Evolutionary conservation across 2,797 vertebrate genomes (phyloP).

Genomic region (Xenentodon cancila): DNA sequence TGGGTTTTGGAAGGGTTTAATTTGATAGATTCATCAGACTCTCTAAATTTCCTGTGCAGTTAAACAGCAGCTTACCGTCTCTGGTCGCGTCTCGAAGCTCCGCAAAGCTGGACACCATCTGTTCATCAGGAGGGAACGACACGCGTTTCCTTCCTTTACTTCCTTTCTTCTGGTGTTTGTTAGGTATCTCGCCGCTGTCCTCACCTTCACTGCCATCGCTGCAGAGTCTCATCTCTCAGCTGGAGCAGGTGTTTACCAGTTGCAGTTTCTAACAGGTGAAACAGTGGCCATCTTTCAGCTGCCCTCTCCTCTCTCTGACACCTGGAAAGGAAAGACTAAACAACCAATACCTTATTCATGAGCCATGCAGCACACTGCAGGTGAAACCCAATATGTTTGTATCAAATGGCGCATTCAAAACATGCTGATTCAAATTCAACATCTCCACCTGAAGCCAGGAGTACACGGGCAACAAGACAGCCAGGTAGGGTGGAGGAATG

Average conservation of each 20-base stretch:
- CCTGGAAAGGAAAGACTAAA: conserved; percentile 47
- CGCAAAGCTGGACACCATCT: conserved; percentile 80
- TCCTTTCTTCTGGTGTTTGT: conserved; percentile 55
- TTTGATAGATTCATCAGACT: conserved; percentile 33
- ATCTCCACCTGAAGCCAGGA: conserved; percentile 10
- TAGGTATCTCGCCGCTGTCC: conserved; percentile 1
- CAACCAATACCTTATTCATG: conserved; percentile 76
- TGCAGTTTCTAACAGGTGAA: background rate
- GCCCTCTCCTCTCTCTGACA: conserved; percentile 38
- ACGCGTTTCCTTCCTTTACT: conserved; percentile 74
- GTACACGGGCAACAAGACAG: background rate
- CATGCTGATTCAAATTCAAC: conserved; percentile 29
- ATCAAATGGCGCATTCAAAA: conserved; percentile 62
- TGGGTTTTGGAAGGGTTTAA: too few relatives aligned
- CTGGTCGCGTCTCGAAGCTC: conserved; percentile 58
- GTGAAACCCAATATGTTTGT: conserved; percentile 63
- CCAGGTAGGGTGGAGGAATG: background rate
- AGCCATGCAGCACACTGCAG: conserved; percentile 45
- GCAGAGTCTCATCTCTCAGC: background rate
- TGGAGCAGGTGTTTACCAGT: too few relatives aligned
- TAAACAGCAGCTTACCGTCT: conserved; percentile 64
- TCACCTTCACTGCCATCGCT: too few relatives aligned
- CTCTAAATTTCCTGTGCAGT: background rate
- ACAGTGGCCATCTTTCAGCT: too few relatives aligned
- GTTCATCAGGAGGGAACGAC: conserved; percentile 82